Percentiles rank a stretch among this genome's conserved stretches.
These are phyloP conservation scores for Vollenhovia emeryi DNA, from an alignment of 1,140 invertebrate species.

Conservation along the genomic window DNA sequence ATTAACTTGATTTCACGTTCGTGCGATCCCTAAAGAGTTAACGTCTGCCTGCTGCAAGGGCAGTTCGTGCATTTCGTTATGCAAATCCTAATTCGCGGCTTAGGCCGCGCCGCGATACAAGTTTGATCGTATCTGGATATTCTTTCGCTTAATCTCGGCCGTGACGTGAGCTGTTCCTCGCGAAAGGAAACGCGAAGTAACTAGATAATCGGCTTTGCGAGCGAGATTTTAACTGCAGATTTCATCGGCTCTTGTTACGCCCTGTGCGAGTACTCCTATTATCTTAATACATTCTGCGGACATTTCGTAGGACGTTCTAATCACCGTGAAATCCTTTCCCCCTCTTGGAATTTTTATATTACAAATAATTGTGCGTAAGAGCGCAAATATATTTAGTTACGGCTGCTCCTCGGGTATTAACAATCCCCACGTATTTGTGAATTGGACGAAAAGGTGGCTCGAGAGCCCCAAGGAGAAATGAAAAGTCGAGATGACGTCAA, in stretches of 20 bases:
- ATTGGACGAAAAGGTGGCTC: neutral
- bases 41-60: conserved; percentile 24
- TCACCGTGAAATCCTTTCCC: neutral
- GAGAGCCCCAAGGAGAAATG: no score
- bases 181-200: conserved; percentile 42
- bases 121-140: conserved; percentile 42
- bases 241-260: conserved; percentile 17
- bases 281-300: neutral
- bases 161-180: conserved; percentile 35
- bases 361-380: neutral
- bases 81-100: conserved; percentile 51
- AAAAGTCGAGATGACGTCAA: no score
- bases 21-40: conserved; percentile 14
- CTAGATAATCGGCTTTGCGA: conserved; percentile 35
- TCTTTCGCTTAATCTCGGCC: conserved; percentile 38
- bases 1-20: conserved; percentile 40
- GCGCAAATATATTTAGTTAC: neutral
- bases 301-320: neutral
- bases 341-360: neutral
- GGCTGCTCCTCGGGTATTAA: neutral
- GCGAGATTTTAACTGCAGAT: conserved; percentile 38
- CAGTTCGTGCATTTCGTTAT: conserved; percentile 30
- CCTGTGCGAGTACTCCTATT: neutral
- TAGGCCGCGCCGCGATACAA: conserved; percentile 26
- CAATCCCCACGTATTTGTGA: neutral